Percentiles rank a stretch among this genome's conserved stretches.
Evolutionary conservation across 2,113 vertebrate species (phyloP).

Genomic region (Tenrec ecaudatus): DNA sequence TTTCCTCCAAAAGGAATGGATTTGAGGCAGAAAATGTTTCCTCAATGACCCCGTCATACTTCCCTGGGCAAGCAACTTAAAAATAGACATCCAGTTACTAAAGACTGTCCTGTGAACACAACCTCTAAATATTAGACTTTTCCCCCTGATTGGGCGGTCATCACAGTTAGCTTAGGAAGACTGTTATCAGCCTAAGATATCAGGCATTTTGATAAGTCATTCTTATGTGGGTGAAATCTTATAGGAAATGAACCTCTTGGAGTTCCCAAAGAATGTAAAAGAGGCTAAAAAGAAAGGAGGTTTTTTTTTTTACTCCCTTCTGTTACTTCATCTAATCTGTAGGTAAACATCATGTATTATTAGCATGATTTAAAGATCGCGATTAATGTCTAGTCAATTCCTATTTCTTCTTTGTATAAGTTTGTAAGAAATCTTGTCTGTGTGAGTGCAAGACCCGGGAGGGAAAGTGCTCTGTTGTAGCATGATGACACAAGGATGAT

Average conservation of each 20-base stretch:
- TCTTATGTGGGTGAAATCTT: neutral
- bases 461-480: neutral
- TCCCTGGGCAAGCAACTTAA: neutral
- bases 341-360: neutral
- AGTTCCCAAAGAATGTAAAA: neutral
- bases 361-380: neutral
- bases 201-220: neutral
- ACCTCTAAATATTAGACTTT: neutral
- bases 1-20: neutral
- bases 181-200: neutral
- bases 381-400: neutral
- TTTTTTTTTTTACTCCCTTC: neutral
- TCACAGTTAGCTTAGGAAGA: neutral
- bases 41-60: neutral
- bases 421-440: neutral
- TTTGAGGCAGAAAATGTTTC: neutral
- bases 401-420: conserved; percentile 29
- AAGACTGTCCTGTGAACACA: neutral
- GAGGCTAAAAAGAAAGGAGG: neutral
- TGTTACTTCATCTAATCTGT: neutral
- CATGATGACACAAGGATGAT: neutral
- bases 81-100: neutral
- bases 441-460: neutral
- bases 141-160: conserved; percentile 9
- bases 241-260: neutral